These are phyloP conservation scores for Ophion costatus DNA, from an alignment of 2,888 invertebrate genomes.

Conservation along the genomic window DNA sequence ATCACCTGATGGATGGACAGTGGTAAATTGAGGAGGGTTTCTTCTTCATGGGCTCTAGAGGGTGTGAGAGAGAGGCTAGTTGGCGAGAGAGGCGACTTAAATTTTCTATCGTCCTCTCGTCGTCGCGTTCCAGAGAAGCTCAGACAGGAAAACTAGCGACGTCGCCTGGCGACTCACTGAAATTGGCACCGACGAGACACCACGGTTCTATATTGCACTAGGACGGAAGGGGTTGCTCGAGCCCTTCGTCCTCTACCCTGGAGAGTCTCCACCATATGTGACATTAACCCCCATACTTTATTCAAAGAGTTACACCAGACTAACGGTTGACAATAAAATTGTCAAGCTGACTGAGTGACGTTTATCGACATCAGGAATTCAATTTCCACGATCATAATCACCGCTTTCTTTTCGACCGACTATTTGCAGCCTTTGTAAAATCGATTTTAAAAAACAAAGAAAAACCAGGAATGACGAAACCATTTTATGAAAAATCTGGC, in stretches of 20 bases:
- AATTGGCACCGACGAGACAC: constrained; percentile 65
- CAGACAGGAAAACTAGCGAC: constrained; percentile 69
- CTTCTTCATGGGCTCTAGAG: constrained; percentile 50
- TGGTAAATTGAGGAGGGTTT: constrained; percentile 73
- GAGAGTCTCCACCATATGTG: constrained; percentile 22
- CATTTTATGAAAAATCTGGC: not conserved
- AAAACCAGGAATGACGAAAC: not conserved
- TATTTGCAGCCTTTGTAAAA: not conserved
- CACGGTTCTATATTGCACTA: constrained; percentile 38
- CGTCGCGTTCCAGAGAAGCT: constrained; percentile 70
- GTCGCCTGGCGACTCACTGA: constrained; percentile 61
- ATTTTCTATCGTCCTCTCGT: constrained; percentile 74
- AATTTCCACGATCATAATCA: too few relatives aligned
- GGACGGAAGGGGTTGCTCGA: not conserved
- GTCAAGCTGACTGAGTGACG: constrained; percentile 43
- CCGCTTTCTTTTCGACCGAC: too few relatives aligned
- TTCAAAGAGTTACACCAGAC: constrained; percentile 52
- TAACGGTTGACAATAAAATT: constrained; percentile 14
- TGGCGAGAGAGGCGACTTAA: constrained; percentile 70
- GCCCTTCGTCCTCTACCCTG: constrained; percentile 13
- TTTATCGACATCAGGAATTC: not conserved
- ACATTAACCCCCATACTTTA: constrained; percentile 60
- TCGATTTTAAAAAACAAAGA: not conserved
- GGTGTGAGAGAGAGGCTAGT: constrained; percentile 41
- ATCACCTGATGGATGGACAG: constrained; percentile 66